phyloP scores from a whole-genome alignment of 1,140 invertebrate genomes.

The Riptortus pedestris region DNA sequence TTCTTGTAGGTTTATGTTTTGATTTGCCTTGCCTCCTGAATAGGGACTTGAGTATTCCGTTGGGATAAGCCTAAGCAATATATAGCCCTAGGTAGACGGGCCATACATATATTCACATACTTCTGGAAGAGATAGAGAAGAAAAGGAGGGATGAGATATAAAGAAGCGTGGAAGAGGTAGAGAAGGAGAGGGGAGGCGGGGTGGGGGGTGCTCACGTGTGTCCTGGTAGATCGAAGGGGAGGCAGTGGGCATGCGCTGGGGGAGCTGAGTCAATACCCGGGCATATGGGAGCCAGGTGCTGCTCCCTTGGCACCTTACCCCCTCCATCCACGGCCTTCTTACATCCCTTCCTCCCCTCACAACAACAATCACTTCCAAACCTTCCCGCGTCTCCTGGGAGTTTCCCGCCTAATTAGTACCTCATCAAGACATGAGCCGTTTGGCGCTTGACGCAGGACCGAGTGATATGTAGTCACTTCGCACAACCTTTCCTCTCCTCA shows the following conservation, averaged over 20 bases:
- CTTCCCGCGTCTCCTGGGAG: no score
- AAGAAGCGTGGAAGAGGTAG: background rate
- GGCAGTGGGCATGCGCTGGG: background rate
- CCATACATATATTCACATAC: no score
- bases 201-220: constrained; percentile 2
- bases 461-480: no score
- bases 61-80: background rate
- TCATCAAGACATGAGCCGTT: no score
- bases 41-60: background rate
- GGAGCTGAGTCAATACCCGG: constrained; percentile 6
- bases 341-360: background rate
- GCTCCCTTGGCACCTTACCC: background rate
- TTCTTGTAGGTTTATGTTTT: background rate
- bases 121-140: no score
- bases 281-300: constrained; percentile 12
- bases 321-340: background rate
- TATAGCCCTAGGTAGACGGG: no score
- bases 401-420: no score
- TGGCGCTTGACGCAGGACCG: no score
- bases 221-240: background rate
- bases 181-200: background rate
- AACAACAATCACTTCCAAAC: background rate
- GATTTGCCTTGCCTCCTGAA: background rate
- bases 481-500: no score
- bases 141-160: background rate